Evolutionary conservation across 1,140 invertebrate species (phyloP), one percentile per base, ranked within the genome.

Genomic region (Drosophila trapezifrons): DNA sequence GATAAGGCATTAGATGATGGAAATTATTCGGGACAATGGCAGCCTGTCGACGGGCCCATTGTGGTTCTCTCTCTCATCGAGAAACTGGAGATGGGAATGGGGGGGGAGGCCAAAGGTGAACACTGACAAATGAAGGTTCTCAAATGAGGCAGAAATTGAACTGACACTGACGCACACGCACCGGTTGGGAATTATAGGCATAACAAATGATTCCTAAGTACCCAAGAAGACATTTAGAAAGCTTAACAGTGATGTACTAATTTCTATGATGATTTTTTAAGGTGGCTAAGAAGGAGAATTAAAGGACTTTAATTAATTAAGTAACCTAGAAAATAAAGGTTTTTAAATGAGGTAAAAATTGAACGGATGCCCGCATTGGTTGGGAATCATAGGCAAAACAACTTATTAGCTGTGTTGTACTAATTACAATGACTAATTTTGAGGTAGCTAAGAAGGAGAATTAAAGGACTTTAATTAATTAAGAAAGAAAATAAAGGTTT

Each of bases 1-100:
- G 73, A 76, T 76, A 76, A 76, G 38, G 73, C 69, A 74, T 76
- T 76, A 67, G 72, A 76, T 76, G 73, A 76, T 76, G 73, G 72
- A 76, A 76, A 76, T 76, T 76, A 67, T 58, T 63, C 46, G 42
- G 60, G 45, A 76, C 73, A 76, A 76, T 76, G 60, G 42, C 18
- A 25, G 64, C 40, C 66, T 70, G 64, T 70, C 66, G 67, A 56
- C 67, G 22, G 64, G 32, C 25, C 43, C 49, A 71, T 71, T 71
- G 59, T 75, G 71, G 38, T 66, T 62, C n/a, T n/a, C n/a, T n/a
- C n/a, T n/a, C n/a, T n/a, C 62, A 25, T 7, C 8, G 10, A 12
- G 64, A 58, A 51, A 38, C 29, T 20, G 35, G 62, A 37, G 60
- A 18, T 20, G 9, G 4, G 12, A n/a, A 6, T 9, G 12, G n/a